phyloP scores from a whole-genome alignment of 37 sponge, comb jelly and placozoan species.

The Spongia lamella region DNA sequence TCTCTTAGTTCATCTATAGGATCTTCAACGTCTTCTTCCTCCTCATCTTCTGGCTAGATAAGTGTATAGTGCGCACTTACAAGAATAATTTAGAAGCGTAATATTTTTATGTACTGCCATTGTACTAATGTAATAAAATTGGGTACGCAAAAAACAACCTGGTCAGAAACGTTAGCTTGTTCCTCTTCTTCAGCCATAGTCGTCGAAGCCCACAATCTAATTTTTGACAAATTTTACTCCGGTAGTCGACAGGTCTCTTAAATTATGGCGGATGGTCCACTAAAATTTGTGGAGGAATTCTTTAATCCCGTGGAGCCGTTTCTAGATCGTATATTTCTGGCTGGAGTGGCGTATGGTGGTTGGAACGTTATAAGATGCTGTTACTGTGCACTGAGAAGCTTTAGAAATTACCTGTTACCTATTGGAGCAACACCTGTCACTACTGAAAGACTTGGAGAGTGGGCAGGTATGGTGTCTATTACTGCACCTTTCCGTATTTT shows the following conservation, averaged over 20 bases:
- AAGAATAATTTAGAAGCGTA: too few relatives aligned
- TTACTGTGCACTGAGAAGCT: conserved; percentile 10
- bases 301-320: background rate
- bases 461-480: conserved; percentile 66
- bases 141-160: background rate
- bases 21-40: conserved; percentile 77
- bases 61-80: background rate
- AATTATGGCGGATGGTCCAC: conserved; percentile 20
- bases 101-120: too few relatives aligned
- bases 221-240: background rate
- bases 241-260: conserved; percentile 33
- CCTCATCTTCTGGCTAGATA: conserved; percentile 11
- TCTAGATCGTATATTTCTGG: conserved; percentile 38
- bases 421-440: conserved; percentile 4
- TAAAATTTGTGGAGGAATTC: conserved; percentile 35
- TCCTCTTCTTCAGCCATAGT: conserved; percentile 57
- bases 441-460: conserved; percentile 49
- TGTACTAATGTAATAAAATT: background rate
- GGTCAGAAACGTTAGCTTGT: background rate
- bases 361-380: background rate
- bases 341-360: conserved; percentile 44
- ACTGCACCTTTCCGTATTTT: background rate
- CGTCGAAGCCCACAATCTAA: background rate
- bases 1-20: conserved; percentile 77
- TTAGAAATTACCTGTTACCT: conserved; percentile 56